A percentile compares a stretch with the other conserved stretches of the same genome.
Evolutionary conservation across 1,140 invertebrate genomes (phyloP).

Genomic region (Bombyx mandarina): DNA sequence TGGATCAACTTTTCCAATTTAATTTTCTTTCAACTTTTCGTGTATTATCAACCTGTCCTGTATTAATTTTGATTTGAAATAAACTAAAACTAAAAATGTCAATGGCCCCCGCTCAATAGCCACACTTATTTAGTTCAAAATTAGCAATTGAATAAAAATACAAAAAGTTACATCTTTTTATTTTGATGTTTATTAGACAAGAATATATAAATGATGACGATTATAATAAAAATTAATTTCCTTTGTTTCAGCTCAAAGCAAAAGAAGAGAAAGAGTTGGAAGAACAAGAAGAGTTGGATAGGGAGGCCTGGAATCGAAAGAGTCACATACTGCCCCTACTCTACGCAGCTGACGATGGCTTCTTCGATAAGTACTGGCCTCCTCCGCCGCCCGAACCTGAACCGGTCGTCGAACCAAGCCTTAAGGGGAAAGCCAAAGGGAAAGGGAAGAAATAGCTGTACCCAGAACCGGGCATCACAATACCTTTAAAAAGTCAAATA

Average conservation of each 20-base stretch:
- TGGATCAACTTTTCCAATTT: too few species aligned
- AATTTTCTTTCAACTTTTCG: too few species aligned
- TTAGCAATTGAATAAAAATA: too few species aligned
- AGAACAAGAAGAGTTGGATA: slow-evolving; percentile 29
- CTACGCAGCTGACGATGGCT: slow-evolving; percentile 31
- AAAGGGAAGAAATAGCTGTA: slow-evolving; percentile 9
- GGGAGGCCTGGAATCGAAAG: slow-evolving; percentile 29
- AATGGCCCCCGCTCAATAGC: too few species aligned
- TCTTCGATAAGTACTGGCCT: slow-evolving; percentile 37
- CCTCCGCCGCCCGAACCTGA: slow-evolving; percentile 30
- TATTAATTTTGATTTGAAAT: too few species aligned
- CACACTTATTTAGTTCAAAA: too few species aligned
- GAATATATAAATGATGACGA: too few species aligned
- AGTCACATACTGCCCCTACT: slow-evolving; percentile 37
- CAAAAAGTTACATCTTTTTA: too few species aligned
- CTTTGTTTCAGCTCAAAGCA: slow-evolving; percentile 30
- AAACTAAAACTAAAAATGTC: too few species aligned
- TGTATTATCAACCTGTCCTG: too few species aligned
- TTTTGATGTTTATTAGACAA: too few species aligned
- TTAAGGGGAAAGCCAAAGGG: slow-evolving; percentile 27
- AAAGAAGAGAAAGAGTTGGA: slow-evolving; percentile 26
- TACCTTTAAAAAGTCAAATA: background rate
- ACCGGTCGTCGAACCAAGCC: slow-evolving; percentile 20
- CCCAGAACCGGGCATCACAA: background rate
- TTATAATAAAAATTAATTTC: background rate